Base-by-base conservation (phyloP, 2,888 invertebrate genomes). In the Nezara viridula region DNA sequence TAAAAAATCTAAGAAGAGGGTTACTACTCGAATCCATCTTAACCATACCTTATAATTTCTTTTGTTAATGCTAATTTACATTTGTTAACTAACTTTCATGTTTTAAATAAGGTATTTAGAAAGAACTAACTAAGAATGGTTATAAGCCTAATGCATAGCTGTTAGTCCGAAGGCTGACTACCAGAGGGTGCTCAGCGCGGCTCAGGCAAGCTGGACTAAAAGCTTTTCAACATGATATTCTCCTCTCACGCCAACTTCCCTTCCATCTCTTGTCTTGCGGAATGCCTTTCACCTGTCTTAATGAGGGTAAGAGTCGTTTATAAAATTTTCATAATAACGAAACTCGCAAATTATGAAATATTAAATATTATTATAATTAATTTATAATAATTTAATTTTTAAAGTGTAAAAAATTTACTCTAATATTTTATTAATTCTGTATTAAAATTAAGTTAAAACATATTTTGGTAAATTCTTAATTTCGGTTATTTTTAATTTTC, bases 161-260 rank as follows among this genome's bases (percentile, higher is more conserved):
- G 27, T 60, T 60, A 60, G 60, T 0, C 14, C 4, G 60, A 60
- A 60, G 60, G 60, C 60, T 27, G 27, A 60, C 60, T 60, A 60
- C 27, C 27, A 60, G 27, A 60, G 60, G 60, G 27, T 27, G 16
- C 27, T 24, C n/a, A n/a, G 55, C 1, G 21, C 55, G 9, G 21
- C 52, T 55, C 55, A n/a, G 2, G 9, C n/a, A 27, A 27, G 10
- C 3, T 16, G 16, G 60, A 27, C 60, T 60, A 60, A 60, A 60
- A 60, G 60, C 60, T 60, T 60, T 60, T 60, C 14, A 60, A 60
- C 27, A 60, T 60, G n/a, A 60, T 60, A 60, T 60, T 60, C 60
- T 27, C 14, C 60, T 60, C 27, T 27, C 60, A 60, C 60, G 60
- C 60, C 12, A 60, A 60, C 60, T 27, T 27, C n/a, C 3, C n/a